Conservation (phyloP, 2,797 vertebrate genomes). For the Etheostoma nigrum region DNA sequence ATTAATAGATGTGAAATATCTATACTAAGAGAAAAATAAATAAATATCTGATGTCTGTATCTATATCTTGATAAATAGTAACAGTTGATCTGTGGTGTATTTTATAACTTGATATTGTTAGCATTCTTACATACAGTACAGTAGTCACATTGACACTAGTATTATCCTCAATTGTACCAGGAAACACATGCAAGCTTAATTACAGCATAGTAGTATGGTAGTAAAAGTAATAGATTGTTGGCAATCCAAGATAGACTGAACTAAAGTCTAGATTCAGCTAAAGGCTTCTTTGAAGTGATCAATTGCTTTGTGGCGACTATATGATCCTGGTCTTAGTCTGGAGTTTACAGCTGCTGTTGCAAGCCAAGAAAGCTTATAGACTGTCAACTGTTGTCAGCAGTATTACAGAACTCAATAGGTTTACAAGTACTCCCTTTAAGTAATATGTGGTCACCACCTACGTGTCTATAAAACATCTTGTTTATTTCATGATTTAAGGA, state of each 20-base stretch:
- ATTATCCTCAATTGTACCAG: not conserved
- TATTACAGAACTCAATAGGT: not conserved
- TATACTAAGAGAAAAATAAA: conserved; percentile 33
- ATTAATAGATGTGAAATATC: too few species aligned
- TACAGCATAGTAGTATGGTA: not conserved
- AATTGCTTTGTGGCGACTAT: not conserved
- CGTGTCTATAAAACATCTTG: not conserved
- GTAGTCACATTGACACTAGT: too few species aligned
- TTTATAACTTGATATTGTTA: not conserved
- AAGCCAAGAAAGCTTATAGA: not conserved
- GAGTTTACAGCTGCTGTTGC: conserved; percentile 1
- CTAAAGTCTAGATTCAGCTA: not conserved
- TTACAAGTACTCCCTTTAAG: not conserved
- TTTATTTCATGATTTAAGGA: conserved; percentile 47
- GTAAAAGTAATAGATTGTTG: not conserved
- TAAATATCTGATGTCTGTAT: not conserved
- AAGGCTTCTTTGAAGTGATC: conserved; percentile 3
- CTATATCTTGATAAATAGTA: too few species aligned
- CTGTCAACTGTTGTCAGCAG: not conserved
- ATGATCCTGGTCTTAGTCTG: conserved; percentile 14
- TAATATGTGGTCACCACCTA: conserved; percentile 2
- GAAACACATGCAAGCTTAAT: not conserved
- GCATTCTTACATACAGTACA: not conserved
- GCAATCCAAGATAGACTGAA: not conserved
- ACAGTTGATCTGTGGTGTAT: not conserved